Evolutionary conservation across 2,797 vertebrate genomes (phyloP).

Genomic region (Bufotes viridis): DNA sequence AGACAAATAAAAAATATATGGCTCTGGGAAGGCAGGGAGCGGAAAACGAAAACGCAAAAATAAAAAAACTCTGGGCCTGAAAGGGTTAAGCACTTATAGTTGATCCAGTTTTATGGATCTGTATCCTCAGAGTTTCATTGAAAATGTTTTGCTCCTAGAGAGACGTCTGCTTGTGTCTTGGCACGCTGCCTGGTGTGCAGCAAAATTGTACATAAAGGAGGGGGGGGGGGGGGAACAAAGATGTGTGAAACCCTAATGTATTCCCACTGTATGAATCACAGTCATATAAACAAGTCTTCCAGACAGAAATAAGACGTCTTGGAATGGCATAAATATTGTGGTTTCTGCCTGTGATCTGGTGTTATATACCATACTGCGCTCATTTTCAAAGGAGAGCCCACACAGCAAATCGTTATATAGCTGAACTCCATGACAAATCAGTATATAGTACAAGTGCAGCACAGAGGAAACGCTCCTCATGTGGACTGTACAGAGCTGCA

Average conservation of each 20-base stretch:
- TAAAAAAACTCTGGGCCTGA: no score
- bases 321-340: conserved; percentile 19
- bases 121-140: not conserved
- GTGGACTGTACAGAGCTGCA: no score
- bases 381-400: not conserved
- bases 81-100: not conserved
- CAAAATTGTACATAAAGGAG: not conserved
- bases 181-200: not conserved
- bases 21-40: no score
- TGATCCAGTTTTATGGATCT: not conserved
- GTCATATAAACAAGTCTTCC: conserved; percentile 27
- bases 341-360: conserved; percentile 8
- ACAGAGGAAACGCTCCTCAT: no score
- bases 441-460: not conserved
- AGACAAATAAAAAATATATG: no score
- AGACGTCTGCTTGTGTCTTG: not conserved
- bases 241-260: conserved; percentile 31
- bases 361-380: not conserved
- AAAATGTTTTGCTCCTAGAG: not conserved
- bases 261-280: conserved; percentile 22
- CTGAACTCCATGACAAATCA: not conserved
- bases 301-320: conserved; percentile 12
- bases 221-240: conserved; percentile 8
- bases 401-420: not conserved
- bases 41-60: no score